phyloP scores from a whole-genome alignment of 2,888 invertebrate genomes.

The Lycophotia porphyrea region DNA sequence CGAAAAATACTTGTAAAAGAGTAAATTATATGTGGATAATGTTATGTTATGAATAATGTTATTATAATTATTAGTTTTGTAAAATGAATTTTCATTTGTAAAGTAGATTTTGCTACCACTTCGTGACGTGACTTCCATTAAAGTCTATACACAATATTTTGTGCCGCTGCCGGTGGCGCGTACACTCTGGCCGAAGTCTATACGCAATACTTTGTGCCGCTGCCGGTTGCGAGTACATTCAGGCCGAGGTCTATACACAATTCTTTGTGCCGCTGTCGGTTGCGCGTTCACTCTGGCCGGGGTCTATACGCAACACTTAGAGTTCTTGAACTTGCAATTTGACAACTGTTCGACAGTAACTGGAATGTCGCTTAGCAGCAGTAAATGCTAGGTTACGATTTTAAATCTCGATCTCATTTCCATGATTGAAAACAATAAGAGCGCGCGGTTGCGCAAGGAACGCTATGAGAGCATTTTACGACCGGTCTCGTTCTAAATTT shows the following conservation, averaged over 20 bases:
- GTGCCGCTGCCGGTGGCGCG: not conserved
- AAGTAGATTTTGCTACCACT: conserved; percentile 6
- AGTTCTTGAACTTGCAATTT: not conserved
- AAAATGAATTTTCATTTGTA: conserved; percentile 10
- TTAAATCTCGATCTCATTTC: no score
- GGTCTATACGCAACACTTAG: no score
- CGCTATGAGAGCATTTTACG: no score
- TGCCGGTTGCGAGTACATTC: no score
- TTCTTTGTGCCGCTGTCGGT: no score
- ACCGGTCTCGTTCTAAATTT: no score
- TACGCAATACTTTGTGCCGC: not conserved
- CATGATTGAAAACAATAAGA: no score
- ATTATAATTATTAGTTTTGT: not conserved
- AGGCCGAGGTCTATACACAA: no score
- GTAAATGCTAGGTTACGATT: not conserved
- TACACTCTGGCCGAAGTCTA: not conserved
- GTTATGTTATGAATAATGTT: not conserved
- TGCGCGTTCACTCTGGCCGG: no score
- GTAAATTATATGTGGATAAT: not conserved
- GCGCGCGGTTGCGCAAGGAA: no score
- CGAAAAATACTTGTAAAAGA: not conserved
- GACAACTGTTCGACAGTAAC: no score
- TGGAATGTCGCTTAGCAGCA: not conserved
- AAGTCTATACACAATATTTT: not conserved
- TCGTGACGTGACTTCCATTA: no score